Evolutionary conservation across 2,888 invertebrate genomes (phyloP), one percentile per base, ranked within the genome.

Genomic region (Oligia fasciuncula): DNA sequence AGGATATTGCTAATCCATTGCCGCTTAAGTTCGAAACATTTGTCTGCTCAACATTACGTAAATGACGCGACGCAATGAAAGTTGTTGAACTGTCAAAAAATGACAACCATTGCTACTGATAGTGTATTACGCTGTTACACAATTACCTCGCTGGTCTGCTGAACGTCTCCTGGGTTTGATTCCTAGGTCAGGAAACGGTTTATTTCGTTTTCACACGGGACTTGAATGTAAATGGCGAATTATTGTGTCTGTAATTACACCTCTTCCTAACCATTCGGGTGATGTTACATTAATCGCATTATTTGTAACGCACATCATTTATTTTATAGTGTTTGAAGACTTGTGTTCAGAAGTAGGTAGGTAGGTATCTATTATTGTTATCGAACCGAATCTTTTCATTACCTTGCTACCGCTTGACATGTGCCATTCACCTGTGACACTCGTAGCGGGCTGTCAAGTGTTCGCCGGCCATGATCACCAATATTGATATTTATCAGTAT

Each of bases 401-500:
- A 35, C 29, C 23, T 60, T 29, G 57, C 29, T 23, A 49, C 29
- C 29, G 51, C 62, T 43, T 62, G 43, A 43, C 57, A 67, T 1
- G 19, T 23, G 43, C 17, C 66, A 49, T 49, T 46, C 54, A 29
- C 40, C 60, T 29, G 3, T 68, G 79, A 51, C 51, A 79, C 35
- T 62, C 51, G 29, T 68, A 49, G 62, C 43, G 3, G 57, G 40
- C 57, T 67, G 79, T 78, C 49, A 19, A 51, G n/a, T 23, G 78
- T 57, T 43, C 43, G 78, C 51, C 23, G 65, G 40, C 17, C 49
- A 19, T 40, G 77, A 8, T 49, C 66, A 49, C 19, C n/a, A 77
- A 17, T 49, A 29, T 67, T 60, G 77, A 67, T 43, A 62, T 17
- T 1, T 29, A 5, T 67, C n/a, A 43, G 29, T 23, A 77, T 5